Base-by-base conservation (phyloP, 2,888 invertebrate species). In the Rhogogaster chlorosoma region DNA sequence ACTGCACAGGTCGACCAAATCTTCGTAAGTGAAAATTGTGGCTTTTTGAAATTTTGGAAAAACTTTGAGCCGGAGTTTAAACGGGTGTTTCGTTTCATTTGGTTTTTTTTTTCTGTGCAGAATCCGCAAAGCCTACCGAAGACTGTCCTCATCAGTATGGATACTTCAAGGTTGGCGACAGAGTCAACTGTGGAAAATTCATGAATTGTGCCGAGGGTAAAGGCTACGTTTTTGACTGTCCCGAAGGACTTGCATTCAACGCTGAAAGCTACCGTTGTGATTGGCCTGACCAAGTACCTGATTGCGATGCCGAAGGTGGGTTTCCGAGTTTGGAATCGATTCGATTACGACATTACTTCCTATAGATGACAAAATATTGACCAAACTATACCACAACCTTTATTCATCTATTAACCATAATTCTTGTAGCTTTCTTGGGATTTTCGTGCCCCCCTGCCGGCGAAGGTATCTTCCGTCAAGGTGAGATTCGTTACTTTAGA, bases 71-170 rank as follows among this genome's bases (percentile, higher is more conserved):
- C 26, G n/a, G 29, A 70, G 32, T 53, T 38, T 18, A 38, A 18
- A 49, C 67, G 22, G 22, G n/a, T 67, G 57, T 75, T 85, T 49
- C 49, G 57, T 78, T 82, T 73, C 61, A 73, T 64, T 29, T n/a
- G 7, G n/a, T 18, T n/a, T 7, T 57, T 90, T 91, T 45, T 45
- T 77, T 53, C 45, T 0, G 6, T 53, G 0, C 92, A 97, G 97
- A 97, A 91, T 95, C 96, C 2, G 93, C 97, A 0, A 95, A 96
- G 88, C 95, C 98, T 0, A 97, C 97, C 0, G 96, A 96, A 0
- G 96, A 96, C 10, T 98, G 98, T 88, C 97, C 98, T 0, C 97
- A 97, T 92, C 97, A 97, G 92, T 98, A 96, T 89, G 98, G 98
- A 0, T 97, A 97, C 93, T 98, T 95, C 94, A 95, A 95, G 88